Base-by-base conservation (phyloP, 2,797 vertebrate species). In the Apogon talboti region DNA sequence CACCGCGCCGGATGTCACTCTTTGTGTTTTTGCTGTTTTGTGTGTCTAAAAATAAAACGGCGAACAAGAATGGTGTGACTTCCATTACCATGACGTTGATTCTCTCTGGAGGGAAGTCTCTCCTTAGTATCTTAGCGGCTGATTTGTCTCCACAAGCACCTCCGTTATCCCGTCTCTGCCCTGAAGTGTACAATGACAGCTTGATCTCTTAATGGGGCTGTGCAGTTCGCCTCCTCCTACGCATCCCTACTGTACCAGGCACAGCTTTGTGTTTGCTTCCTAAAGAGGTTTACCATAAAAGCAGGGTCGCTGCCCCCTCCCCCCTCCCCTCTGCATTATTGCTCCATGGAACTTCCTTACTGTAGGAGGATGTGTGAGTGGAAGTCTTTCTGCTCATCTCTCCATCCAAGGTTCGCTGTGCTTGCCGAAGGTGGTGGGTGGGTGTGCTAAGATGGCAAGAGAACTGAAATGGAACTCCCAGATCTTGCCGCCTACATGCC, bases 391-490 rank as follows among this genome's bases (percentile, higher is more conserved):
- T 70, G 67, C 79, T 85, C 82, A 52, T 83, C 75, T 73, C 48
- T 75, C 62, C 71, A 77, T 83, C 82, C 82, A 70, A 47, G 82
- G 81, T 85, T 86, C 71, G 75, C 63, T 66, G 75, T 78, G 77
- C 79, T 79, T 41, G 70, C 60, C 54, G 76, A 79, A 83, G 74
- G 82, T 75, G 79, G 85, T 88, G 83, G 87, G 90, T 88, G 86
- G 88, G 80, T 83, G 85, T 86, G 79, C 78, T 81, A 66, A 83
- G 83, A 89, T 87, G 87, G 87, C 83, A 86, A 38, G 80, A 85
- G 83, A 89, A 87, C 87, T 87, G 84, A 90, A 89, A 91, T 90
- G 91, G 84, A 91, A 87, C 87, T 89, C 90, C 89, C 86, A 87
- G 86, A 90, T 91, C 82, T 88, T 59, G 2, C 76, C 82, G 76